Conservation (phyloP, 2,113 vertebrate species). For the Myrmecobius fasciatus region DNA sequence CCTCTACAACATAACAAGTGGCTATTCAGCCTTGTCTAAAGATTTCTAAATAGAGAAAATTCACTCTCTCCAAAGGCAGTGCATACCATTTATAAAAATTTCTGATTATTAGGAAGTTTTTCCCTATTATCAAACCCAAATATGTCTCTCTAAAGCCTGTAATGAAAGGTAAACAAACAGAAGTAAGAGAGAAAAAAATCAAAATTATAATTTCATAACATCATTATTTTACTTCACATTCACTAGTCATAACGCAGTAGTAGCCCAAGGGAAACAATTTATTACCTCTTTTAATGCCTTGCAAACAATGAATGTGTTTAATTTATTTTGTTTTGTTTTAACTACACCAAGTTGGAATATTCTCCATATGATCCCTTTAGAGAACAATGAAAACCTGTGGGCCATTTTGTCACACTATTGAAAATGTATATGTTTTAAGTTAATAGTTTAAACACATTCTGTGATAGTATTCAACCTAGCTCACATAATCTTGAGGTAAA, state of each 20-base stretch:
- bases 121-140: not conserved
- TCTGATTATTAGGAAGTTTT: not conserved
- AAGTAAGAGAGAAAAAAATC: not conserved
- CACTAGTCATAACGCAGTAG: slow-evolving; percentile 46
- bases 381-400: slow-evolving; percentile 17
- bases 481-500: slow-evolving; percentile 70
- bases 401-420: slow-evolving; percentile 31
- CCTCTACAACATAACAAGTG: not conserved
- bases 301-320: not conserved
- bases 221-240: slow-evolving; percentile 47
- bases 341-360: not conserved
- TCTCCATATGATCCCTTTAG: slow-evolving; percentile 13
- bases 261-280: not conserved
- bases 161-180: slow-evolving; percentile 46
- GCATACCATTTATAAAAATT: not conserved
- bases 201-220: not conserved
- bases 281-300: slow-evolving; percentile 14
- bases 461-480: slow-evolving; percentile 66
- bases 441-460: slow-evolving; percentile 66
- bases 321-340: not conserved
- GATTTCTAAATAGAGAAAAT: not conserved
- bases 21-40: not conserved
- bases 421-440: slow-evolving; percentile 61
- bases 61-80: not conserved
- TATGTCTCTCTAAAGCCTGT: not conserved